Base-by-base conservation (phyloP, 2,888 invertebrate species). In the Merodon equestris region DNA sequence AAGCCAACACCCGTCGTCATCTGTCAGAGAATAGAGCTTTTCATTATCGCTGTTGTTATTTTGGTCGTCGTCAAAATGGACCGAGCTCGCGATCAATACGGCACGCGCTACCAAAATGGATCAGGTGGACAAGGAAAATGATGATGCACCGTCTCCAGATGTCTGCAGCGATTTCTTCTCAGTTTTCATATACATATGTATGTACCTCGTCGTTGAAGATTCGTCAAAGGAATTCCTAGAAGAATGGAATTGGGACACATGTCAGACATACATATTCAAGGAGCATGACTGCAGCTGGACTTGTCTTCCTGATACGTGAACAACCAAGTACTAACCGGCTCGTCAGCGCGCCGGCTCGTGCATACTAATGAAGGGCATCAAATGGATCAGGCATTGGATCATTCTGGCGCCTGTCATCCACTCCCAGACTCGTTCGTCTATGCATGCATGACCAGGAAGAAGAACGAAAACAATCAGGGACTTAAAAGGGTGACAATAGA, bases 361-460 rank as follows among this genome's bases (percentile, higher is more conserved):
- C 58, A 76, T 76, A 76, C 58, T 17, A 70, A 76, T 45, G 53
- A 34, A 70, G 64, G 63, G 53, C 56, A 53, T 47, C 47, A 44
- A 27, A 7, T 66, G 64, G 75, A 76, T 63, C 70, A 63, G 45
- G 58, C 54, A 34, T 1, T 60, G 42, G 36, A 53, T 14, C 45
- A 54, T 27, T 9, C 42, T 75, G 75, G 75, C 70, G 75, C 70
- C 75, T 27, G 5, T 42, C 19, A 57, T 75, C 40, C 57, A 57
- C 50, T 67, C 56, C 73, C 66, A 17, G 63, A 60, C 50, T 27
- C 27, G 27, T 27, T 27, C 27, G 27, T 27, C 27, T 27, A 34
- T 12, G 10, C 13, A 53, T 10, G 5, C 12, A 17, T 27, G 10
- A 38, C 36, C 51, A 57, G 54, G 48, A 54, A 60, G 13, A 47